Percentiles rank a stretch among this genome's conserved stretches.
Conservation (phyloP, 2,888 invertebrate genomes). For the Cryptus viduatorius region DNA sequence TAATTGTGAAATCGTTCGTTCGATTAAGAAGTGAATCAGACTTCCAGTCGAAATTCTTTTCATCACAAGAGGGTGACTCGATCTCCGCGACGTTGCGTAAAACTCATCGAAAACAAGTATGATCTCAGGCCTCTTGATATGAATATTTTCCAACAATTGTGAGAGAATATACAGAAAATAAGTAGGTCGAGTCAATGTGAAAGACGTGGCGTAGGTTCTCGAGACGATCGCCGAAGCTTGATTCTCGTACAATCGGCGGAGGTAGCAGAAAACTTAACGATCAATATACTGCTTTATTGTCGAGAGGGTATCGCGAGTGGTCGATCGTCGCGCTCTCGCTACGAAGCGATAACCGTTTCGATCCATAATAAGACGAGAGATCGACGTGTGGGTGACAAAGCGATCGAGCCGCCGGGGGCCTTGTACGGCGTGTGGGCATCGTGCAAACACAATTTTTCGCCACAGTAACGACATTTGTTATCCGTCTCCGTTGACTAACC, state of each 20-base stretch:
- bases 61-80: neutral
- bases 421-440: slow-evolving; percentile 63
- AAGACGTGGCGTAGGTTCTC: slow-evolving; percentile 62
- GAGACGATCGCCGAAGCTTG: slow-evolving; percentile 59
- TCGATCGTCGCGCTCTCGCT: slow-evolving; percentile 51
- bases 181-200: slow-evolving; percentile 62
- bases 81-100: slow-evolving; percentile 14
- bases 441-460: slow-evolving; percentile 67
- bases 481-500: slow-evolving; percentile 29
- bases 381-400: slow-evolving; percentile 75
- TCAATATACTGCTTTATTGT: slow-evolving; percentile 4
- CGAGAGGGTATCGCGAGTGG: slow-evolving; percentile 29
- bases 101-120: slow-evolving; percentile 36
- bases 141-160: slow-evolving; percentile 36
- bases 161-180: slow-evolving; percentile 49
- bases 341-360: slow-evolving; percentile 68
- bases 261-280: slow-evolving; percentile 41
- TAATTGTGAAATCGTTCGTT: neutral
- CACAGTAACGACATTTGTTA: slow-evolving; percentile 52
- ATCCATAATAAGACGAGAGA: slow-evolving; percentile 70
- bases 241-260: slow-evolving; percentile 57
- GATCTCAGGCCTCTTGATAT: slow-evolving; percentile 40
- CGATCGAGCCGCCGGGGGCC: slow-evolving; percentile 65
- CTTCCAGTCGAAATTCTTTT: neutral
- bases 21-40: neutral